These are phyloP conservation scores for Meiosimyza platycephala DNA, from an alignment of 2,888 invertebrate genomes.

Conservation along the genomic window DNA sequence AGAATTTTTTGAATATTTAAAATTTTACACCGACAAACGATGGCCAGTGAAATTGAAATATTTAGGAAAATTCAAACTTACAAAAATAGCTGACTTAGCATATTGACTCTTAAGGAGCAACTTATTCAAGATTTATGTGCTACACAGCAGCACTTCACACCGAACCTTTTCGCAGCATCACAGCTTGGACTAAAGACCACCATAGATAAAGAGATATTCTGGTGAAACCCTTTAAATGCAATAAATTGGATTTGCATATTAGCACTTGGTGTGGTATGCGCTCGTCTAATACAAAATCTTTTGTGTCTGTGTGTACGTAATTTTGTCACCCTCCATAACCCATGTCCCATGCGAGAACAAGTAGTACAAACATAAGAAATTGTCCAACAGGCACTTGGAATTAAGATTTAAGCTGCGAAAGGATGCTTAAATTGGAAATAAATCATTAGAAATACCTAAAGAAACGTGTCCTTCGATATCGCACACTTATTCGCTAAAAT, in stretches of 20 bases:
- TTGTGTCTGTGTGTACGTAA: constrained; percentile 3
- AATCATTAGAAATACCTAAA: constrained; percentile 60
- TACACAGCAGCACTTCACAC: not conserved
- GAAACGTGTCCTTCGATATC: constrained; percentile 22
- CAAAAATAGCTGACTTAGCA: constrained; percentile 53
- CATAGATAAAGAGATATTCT: not conserved
- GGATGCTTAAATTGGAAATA: constrained; percentile 60
- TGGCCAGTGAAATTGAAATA: constrained; percentile 10
- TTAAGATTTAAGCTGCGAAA: constrained; percentile 52
- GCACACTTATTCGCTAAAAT: no score
- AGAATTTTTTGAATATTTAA: no score
- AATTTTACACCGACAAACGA: no score
- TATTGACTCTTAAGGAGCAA: constrained; percentile 55
- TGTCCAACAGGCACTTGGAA: constrained; percentile 47
- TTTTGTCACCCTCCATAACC: not conserved
- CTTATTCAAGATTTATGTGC: constrained; percentile 58
- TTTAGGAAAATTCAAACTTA: not conserved
- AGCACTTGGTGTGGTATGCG: constrained; percentile 47
- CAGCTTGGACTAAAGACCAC: not conserved
- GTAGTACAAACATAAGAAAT: constrained; percentile 12
- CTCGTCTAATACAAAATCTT: not conserved
- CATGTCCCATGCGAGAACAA: constrained; percentile 1
- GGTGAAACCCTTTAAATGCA: constrained; percentile 46
- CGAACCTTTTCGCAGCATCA: not conserved
- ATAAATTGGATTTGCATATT: constrained; percentile 62